Conservation (phyloP, 2,888 invertebrate species). For the Caenorhabditis plicata region DNA sequence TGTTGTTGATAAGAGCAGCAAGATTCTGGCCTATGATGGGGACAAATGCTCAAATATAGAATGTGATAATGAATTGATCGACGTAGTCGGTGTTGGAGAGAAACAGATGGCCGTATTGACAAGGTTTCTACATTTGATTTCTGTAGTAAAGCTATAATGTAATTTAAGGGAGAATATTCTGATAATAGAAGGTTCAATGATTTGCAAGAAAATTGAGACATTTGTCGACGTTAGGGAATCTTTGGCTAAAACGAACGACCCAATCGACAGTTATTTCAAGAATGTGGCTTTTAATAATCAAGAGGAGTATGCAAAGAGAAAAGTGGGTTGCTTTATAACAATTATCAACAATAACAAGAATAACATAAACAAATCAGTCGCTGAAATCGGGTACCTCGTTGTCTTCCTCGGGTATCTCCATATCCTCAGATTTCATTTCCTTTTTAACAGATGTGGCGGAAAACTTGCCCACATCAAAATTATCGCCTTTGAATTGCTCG, state of each 20-base stretch:
- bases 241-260: slow-evolving; percentile 17
- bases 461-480: slow-evolving; percentile 26
- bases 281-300: slow-evolving; percentile 40
- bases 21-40: not conserved
- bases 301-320: slow-evolving; percentile 42
- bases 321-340: slow-evolving; percentile 9
- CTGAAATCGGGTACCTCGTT: no score
- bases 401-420: no score
- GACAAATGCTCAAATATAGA: not conserved
- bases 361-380: no score
- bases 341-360: not conserved
- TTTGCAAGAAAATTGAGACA: not conserved
- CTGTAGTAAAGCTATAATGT: no score
- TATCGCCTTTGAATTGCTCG: slow-evolving; percentile 19
- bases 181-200: no score
- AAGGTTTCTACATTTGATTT: no score
- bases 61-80: slow-evolving; percentile 4
- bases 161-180: no score
- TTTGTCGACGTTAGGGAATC: slow-evolving; percentile 4
- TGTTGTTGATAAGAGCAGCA: slow-evolving; percentile 7
- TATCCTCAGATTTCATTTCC: no score
- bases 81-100: slow-evolving; percentile 5
- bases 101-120: slow-evolving; percentile 7
- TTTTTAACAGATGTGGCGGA: no score
- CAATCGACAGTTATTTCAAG: slow-evolving; percentile 32